Conservation (phyloP, 2,797 vertebrate species). For the Helicolenus hilgendorfi region DNA sequence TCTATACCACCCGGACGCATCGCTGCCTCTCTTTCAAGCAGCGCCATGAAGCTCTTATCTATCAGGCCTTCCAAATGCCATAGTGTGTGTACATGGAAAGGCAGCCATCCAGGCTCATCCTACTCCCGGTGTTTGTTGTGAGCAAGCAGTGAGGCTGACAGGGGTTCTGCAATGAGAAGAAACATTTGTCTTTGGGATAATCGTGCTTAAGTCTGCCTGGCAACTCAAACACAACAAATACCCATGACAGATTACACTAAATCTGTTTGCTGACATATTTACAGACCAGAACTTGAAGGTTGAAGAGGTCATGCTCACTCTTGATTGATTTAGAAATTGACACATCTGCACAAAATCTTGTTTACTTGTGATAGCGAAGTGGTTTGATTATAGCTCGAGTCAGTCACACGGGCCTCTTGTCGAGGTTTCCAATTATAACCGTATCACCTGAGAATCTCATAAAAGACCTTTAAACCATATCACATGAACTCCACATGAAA, state of each 20-base stretch:
- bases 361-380: conserved; percentile 48
- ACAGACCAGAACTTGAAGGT: conserved; percentile 57
- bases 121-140: conserved; percentile 55
- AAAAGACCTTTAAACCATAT: conserved; percentile 55
- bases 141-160: conserved; percentile 36
- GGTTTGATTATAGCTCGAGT: conserved; percentile 58
- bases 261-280: conserved; percentile 67
- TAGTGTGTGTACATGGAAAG: conserved; percentile 3
- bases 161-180: conserved; percentile 30
- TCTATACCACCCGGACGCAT: conserved; percentile 1
- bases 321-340: conserved; percentile 49
- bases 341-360: conserved; percentile 42
- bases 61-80: conserved; percentile 37
- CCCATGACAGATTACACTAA: conserved; percentile 54
- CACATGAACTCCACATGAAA: conserved; percentile 61
- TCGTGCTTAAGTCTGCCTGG: conserved; percentile 58
- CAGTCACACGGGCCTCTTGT: conserved; percentile 44
- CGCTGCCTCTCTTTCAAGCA: conserved; percentile 44
- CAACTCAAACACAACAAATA: conserved; percentile 63
- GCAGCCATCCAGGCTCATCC: conserved; percentile 20
- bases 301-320: conserved; percentile 36
- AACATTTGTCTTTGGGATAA: conserved; percentile 75
- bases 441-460: conserved; percentile 49
- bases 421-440: conserved; percentile 64
- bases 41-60: conserved; percentile 49